These are phyloP conservation scores for Tautogolabrus adspersus DNA, from an alignment of 2,113 vertebrate genomes.

Conservation along the genomic window DNA sequence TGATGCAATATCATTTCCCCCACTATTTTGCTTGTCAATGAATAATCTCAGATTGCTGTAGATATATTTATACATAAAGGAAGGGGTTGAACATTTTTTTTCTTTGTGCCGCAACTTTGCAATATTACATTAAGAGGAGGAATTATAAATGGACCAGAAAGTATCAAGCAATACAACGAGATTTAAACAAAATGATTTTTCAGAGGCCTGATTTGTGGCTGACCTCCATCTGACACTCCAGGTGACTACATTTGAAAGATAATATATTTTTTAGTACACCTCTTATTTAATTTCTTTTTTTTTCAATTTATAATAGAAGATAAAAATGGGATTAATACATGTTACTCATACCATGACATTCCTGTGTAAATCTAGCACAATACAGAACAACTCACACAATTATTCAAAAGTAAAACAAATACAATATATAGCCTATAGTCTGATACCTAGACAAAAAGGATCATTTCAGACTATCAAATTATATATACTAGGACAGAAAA, in stretches of 20 bases:
- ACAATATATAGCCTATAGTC: too few relatives aligned
- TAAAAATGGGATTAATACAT: background rate
- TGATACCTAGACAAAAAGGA: background rate
- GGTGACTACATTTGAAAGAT: background rate
- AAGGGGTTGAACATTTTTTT: too few relatives aligned
- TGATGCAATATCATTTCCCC: background rate
- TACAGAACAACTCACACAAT: background rate
- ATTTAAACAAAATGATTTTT: background rate
- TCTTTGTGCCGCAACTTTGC: too few relatives aligned
- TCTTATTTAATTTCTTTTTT: background rate
- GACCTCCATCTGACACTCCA: conserved; percentile 5
- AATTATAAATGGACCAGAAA: background rate
- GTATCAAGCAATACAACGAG: background rate
- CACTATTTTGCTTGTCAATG: background rate
- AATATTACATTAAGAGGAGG: background rate
- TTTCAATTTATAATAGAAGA: background rate
- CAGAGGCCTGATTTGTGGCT: background rate
- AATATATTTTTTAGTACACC: background rate
- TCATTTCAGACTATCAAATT: background rate
- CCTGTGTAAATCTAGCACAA: background rate
- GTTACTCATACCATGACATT: background rate
- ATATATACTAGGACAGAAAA: background rate
- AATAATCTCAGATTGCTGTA: background rate
- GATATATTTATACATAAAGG: too few relatives aligned
- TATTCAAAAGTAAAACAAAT: background rate